phyloP scores from a whole-genome alignment of 2,888 invertebrate species.

The Hirtodrosophila duncani region DNA sequence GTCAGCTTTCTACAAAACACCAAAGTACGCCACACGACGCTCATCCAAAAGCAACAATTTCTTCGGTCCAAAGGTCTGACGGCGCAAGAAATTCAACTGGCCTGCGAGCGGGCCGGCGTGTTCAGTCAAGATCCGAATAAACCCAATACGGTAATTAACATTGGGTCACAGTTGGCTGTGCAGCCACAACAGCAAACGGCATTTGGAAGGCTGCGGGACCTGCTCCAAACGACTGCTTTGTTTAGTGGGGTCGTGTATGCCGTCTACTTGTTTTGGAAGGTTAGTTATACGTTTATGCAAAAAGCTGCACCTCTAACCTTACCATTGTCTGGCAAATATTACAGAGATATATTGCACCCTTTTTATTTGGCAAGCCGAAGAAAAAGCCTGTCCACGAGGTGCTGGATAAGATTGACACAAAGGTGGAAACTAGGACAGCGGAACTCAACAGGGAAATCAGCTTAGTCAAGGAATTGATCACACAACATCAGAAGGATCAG shows the following conservation, averaged over 20 bases:
- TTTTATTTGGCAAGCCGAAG: constrained; percentile 84
- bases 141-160: constrained; percentile 74
- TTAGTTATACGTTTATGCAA: constrained; percentile 66
- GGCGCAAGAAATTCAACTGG: constrained; percentile 85
- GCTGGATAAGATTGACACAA: constrained; percentile 84
- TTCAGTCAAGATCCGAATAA: constrained; percentile 74
- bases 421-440: constrained; percentile 81
- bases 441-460: constrained; percentile 83
- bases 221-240: constrained; percentile 85
- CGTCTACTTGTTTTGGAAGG: constrained; percentile 90
- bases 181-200: constrained; percentile 72
- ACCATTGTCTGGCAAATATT: constrained; percentile 27
- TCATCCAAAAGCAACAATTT: constrained; percentile 88
- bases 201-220: constrained; percentile 82
- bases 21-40: constrained; percentile 87
- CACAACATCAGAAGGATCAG: constrained; percentile 77
- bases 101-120: constrained; percentile 83
- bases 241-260: constrained; percentile 88
- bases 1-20: constrained; percentile 91
- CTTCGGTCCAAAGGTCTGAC: constrained; percentile 87
- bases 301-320: neutral
- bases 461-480: constrained; percentile 84
- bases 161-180: constrained; percentile 68
- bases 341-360: constrained; percentile 83
- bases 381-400: constrained; percentile 84